These are phyloP conservation scores for Atopsyche davidsoni DNA, from an alignment of 1,140 invertebrate genomes.

Conservation along the genomic window DNA sequence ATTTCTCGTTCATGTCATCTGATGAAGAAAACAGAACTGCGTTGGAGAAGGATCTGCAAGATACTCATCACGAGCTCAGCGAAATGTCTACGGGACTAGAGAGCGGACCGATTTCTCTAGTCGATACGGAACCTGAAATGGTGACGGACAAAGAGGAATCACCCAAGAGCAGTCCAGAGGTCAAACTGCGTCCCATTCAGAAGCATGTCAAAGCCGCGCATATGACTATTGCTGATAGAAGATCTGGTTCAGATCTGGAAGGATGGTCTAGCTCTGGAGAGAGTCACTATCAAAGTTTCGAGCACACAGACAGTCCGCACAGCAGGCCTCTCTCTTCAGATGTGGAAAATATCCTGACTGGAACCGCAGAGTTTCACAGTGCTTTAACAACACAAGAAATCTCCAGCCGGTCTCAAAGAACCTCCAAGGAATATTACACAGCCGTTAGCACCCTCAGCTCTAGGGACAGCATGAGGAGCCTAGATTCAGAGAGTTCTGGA, in stretches of 20 bases:
- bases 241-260: constrained; percentile 63
- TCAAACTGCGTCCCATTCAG: constrained; percentile 43
- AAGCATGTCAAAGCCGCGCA: constrained; percentile 50
- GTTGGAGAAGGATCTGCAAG: constrained; percentile 40
- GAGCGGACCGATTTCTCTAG: constrained; percentile 47
- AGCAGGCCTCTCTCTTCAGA: constrained; percentile 83
- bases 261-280: constrained; percentile 81
- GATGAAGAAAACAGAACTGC: constrained; percentile 46
- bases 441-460: constrained; percentile 78
- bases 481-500: constrained; percentile 83
- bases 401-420: constrained; percentile 60
- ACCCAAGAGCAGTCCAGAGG: constrained; percentile 44
- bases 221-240: constrained; percentile 48
- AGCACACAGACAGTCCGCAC: constrained; percentile 62
- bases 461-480: constrained; percentile 79
- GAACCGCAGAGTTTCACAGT: constrained; percentile 83
- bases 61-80: constrained; percentile 37
- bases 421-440: constrained; percentile 78
- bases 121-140: constrained; percentile 46
- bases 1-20: constrained; percentile 29
- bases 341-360: constrained; percentile 65
- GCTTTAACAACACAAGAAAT: constrained; percentile 72
- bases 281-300: constrained; percentile 84
- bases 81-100: constrained; percentile 46
- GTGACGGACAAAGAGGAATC: constrained; percentile 43